Evolutionary conservation across 2,113 vertebrate genomes (phyloP).

Genomic region (Bufo bufo): DNA sequence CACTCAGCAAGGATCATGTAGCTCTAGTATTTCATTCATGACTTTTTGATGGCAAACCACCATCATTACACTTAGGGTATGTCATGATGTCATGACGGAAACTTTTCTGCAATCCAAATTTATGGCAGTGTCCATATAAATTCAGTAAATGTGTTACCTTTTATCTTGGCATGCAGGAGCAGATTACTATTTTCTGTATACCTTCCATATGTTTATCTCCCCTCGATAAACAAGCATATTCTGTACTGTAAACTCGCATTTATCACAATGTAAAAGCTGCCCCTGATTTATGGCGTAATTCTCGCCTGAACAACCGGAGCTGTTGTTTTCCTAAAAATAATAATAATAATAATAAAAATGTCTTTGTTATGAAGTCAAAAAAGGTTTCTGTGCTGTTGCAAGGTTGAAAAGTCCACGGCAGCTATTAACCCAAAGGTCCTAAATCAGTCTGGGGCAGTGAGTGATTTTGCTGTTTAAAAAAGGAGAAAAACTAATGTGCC

Average conservation of each 20-base stretch:
- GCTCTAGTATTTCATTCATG: neutral
- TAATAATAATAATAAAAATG: too few relatives aligned
- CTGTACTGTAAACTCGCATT: slow-evolving; percentile 32
- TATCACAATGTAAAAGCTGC: slow-evolving; percentile 13
- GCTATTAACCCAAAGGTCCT: slow-evolving; percentile 56
- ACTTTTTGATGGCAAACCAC: neutral
- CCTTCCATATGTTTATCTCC: slow-evolving; percentile 25
- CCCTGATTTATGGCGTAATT: slow-evolving; percentile 15
- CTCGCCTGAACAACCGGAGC: slow-evolving; percentile 1
- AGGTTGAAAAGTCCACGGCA: slow-evolving; percentile 23
- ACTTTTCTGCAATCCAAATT: slow-evolving; percentile 1
- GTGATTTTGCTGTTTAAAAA: slow-evolving; percentile 52
- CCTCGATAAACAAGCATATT: slow-evolving; percentile 15
- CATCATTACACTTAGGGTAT: neutral
- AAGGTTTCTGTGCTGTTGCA: slow-evolving; percentile 18
- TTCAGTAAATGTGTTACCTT: slow-evolving; percentile 17
- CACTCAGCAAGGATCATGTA: neutral
- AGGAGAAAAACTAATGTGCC: slow-evolving; percentile 55
- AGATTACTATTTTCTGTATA: neutral
- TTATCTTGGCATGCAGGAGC: neutral
- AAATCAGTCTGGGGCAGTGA: slow-evolving; percentile 47
- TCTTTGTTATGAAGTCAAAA: slow-evolving; percentile 32
- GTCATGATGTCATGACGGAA: neutral
- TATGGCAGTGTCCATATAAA: slow-evolving; percentile 17
- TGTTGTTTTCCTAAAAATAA: slow-evolving; percentile 27